Base-by-base conservation (phyloP, 1,140 invertebrate species). In the Pemphigus obesinymphae region DNA sequence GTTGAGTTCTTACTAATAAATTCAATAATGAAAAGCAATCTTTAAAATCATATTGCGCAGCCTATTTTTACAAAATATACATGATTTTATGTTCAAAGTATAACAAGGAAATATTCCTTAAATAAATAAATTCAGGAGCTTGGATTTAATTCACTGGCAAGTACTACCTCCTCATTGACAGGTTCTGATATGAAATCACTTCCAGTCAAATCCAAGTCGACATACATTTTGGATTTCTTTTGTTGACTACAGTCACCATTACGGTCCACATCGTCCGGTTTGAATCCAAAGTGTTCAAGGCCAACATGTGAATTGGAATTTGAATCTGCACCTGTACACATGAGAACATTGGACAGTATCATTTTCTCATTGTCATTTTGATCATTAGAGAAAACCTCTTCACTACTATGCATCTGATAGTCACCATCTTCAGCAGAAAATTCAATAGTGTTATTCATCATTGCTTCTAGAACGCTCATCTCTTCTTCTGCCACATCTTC, bases 371-470 rank as follows among this genome's bases (percentile, higher is more conserved):
- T 78, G 55, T 80, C 76, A 11, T 80, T 80, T 45, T 80, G 76
- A 80, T 80, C 55, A 31, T 61, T 80, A 29, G 76, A 80, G 4
- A 80, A 80, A 63, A 80, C 76, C 37, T 80, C 76, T 80, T 80
- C 76, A 80, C 26, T 80, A 45, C 50, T 40, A 10, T 80, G 76
- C n/a, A 80, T 80, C n/a, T 80, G 76, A 43, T 80, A 80, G 26
- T 80, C 76, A 13, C 55, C 75, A 45, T 80, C 76, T 58, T 58
- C 76, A 11, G 75, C 10, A 15, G 76, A 80, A 63, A 80, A 80
- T 63, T 80, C 76, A 61, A 80, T 80, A 61, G 76, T 80, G 37
- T 80, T 61, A 5, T 80, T 80, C 76, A 80, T 80, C 76, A 80
- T 80, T 43, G 37, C 76, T 61, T 80, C 76, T 29, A 80, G n/a